Evolutionary conservation across 35 echinoderm and acorn worm genomes (phyloP).

Genomic region (Antedon bifida): DNA sequence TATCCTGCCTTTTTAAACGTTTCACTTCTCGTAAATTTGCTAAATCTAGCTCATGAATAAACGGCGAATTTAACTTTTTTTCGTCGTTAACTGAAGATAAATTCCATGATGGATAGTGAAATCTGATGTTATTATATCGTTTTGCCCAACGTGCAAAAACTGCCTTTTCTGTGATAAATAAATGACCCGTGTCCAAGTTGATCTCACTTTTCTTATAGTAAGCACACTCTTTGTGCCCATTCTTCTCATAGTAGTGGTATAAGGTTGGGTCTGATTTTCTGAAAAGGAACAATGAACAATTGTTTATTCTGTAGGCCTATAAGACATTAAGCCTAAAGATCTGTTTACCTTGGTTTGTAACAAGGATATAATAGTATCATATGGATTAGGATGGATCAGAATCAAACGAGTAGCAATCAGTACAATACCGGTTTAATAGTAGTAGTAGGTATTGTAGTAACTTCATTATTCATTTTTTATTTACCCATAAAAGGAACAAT

Average conservation of each 20-base stretch:
- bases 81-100: slow-evolving; percentile 11
- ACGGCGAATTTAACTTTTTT: background rate
- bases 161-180: slow-evolving; percentile 46
- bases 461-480: too few relatives aligned
- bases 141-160: slow-evolving; percentile 31
- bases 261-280: slow-evolving; percentile 64
- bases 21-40: background rate
- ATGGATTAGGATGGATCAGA: too few relatives aligned
- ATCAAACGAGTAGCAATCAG: too few relatives aligned
- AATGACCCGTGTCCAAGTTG: slow-evolving; percentile 17
- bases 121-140: slow-evolving; percentile 6
- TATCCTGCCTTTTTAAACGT: background rate
- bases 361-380: too few relatives aligned
- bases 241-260: slow-evolving; percentile 42
- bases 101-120: slow-evolving; percentile 46
- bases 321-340: too few relatives aligned
- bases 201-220: slow-evolving; percentile 32
- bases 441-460: too few relatives aligned
- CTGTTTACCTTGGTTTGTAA: too few relatives aligned
- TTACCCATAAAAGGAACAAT: too few relatives aligned
- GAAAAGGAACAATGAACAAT: slow-evolving; percentile 2
- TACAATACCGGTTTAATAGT: too few relatives aligned
- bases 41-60: background rate
- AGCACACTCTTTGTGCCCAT: slow-evolving; percentile 23
- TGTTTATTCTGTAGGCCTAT: too few relatives aligned